Conservation (phyloP, 2,113 vertebrate species). For the Oncorhynchus clarkii region DNA sequence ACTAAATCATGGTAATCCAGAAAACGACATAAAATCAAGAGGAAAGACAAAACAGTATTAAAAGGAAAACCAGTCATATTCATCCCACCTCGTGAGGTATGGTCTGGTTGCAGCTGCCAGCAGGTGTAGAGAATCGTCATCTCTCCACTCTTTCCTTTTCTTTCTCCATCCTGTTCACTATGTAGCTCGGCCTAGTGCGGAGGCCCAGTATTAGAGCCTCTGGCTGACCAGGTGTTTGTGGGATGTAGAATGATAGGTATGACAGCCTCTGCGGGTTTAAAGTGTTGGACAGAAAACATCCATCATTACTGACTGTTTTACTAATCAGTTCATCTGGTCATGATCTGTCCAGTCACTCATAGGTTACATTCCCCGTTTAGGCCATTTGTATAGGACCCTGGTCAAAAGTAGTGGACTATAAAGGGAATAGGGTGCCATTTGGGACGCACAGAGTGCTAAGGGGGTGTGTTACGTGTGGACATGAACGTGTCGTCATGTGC, state of each 20-base stretch:
- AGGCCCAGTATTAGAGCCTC: background rate
- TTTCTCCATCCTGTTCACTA: conserved; percentile 25
- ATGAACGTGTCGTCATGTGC: background rate
- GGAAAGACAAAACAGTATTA: background rate
- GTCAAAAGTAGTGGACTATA: no score
- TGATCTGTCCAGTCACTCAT: background rate
- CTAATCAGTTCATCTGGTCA: conserved; percentile 26
- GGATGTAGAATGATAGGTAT: conserved; percentile 33
- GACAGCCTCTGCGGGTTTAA: conserved; percentile 8
- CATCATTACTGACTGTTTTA: conserved; percentile 26
- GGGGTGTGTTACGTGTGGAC: no score
- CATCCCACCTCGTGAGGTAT: conserved; percentile 43
- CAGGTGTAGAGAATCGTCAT: conserved; percentile 13
- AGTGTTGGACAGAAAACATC: background rate
- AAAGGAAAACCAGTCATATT: background rate
- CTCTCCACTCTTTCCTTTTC: conserved; percentile 48
- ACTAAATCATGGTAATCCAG: background rate
- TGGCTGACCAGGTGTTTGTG: background rate
- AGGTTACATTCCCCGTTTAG: background rate
- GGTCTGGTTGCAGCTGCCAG: background rate
- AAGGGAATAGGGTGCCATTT: no score
- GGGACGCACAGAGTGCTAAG: no score
- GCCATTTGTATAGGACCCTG: no score
- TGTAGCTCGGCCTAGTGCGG: no score
- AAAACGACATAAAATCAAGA: background rate